Conservation (phyloP, 2,888 invertebrate species). For the Heliconius charithonia region DNA sequence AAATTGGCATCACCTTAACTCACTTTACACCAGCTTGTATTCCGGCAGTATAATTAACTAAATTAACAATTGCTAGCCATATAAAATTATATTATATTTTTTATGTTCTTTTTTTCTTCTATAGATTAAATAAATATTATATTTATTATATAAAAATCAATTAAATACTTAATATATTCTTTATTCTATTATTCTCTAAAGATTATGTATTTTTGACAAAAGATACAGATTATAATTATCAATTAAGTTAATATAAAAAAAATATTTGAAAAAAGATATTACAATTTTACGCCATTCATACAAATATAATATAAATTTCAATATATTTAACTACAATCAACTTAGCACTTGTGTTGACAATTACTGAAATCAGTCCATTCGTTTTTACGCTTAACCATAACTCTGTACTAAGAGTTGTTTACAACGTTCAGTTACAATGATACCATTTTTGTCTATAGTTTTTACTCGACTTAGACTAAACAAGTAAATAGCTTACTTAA, state of each 20-base stretch:
- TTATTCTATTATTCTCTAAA: no score
- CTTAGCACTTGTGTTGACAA: constrained; percentile 20
- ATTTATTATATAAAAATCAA: no score
- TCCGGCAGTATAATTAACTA: background rate
- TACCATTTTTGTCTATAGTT: constrained; percentile 59
- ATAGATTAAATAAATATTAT: background rate
- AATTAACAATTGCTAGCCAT: background rate
- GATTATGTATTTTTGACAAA: background rate
- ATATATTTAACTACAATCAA: background rate
- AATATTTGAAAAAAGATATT: background rate
- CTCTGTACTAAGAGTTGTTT: constrained; percentile 50
- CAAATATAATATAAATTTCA: background rate
- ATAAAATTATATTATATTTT: background rate
- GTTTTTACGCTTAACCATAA: constrained; percentile 46
- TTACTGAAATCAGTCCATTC: constrained; percentile 42
- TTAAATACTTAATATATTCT: no score
- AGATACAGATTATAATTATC: background rate
- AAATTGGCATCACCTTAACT: constrained; percentile 48
- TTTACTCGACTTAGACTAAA: constrained; percentile 69
- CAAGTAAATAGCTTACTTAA: constrained; percentile 69
- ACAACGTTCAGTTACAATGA: constrained; percentile 52
- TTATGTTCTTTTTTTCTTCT: background rate
- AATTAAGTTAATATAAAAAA: background rate
- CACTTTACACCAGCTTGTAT: constrained; percentile 26
- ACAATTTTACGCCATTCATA: background rate